Base-by-base conservation (phyloP, 1,140 invertebrate species). In the Nylanderia fulva region DNA sequence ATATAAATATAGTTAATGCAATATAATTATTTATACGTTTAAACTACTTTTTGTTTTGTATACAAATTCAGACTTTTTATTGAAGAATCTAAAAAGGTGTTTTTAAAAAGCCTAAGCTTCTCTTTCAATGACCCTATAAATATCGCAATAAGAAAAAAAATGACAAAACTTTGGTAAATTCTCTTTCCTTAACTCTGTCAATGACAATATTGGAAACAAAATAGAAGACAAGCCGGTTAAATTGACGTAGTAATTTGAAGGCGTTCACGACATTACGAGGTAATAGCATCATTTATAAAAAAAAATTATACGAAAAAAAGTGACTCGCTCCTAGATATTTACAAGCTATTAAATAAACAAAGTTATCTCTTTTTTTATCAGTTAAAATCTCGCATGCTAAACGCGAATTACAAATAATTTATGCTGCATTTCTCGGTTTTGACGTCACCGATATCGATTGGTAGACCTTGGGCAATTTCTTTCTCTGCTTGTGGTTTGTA, bases 391-490 rank as follows among this genome's bases (percentile, higher is more conserved):
- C 15, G 48, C 77, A 71, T 27, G 27, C 66, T 60, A 45, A 27
- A 42, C 52, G 18, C 24, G 11, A 72, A 24, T 52, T 18, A 11
- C 48, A 58, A 82, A 82, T 72, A 82, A 82, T 82, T 82, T 82
- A 82, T 82, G 36, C 77, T 15, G 60, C 77, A 82, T 82, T 82
- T 82, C 77, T 82, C 24, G 27, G 39, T 72, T 82, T 72, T 82
- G 77, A 82, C 77, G 77, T 82, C 77, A 82, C 45, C 77, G 27
- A 72, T 82, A 82, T 82, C 52, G 77, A 82, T 82, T 71, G 77
- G 54, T 21, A 56, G 77, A 82, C 77, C 77, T 82, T 82, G 77
- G 13, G n/a, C 52, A 69, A 82, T 72, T 82, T 82, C 77, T 80
- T 58, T 80, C 52, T 71, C 54, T 60, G 58, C 39, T 72, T 79